These are phyloP conservation scores for Paraplagusia blochii DNA, from an alignment of 2,113 vertebrate genomes.

Conservation along the genomic window DNA sequence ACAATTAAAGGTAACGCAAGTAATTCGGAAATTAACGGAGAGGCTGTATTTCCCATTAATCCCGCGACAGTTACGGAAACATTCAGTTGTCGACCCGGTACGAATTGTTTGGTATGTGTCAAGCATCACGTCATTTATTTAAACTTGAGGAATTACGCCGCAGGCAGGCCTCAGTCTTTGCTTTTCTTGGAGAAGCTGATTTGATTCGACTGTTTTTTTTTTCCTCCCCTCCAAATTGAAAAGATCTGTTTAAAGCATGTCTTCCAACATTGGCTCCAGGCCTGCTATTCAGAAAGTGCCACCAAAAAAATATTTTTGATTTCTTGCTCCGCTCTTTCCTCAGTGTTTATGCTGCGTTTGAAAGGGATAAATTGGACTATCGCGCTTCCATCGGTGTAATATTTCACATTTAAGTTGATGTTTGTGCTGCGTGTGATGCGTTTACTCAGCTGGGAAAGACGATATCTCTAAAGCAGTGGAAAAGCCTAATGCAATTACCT, in stretches of 20 bases:
- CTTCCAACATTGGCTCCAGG: slow-evolving; percentile 34
- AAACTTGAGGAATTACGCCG: slow-evolving; percentile 38
- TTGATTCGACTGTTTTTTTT: slow-evolving; percentile 41
- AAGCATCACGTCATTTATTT: slow-evolving; percentile 30
- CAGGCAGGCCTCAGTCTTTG: slow-evolving; percentile 14
- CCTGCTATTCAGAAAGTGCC: slow-evolving; percentile 6
- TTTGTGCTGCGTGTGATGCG: slow-evolving; percentile 64
- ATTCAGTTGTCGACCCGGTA: slow-evolving; percentile 35
- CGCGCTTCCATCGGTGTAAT: slow-evolving; percentile 63
- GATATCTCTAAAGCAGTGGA: slow-evolving; percentile 55
- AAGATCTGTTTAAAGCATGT: slow-evolving; percentile 38
- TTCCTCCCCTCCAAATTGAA: slow-evolving; percentile 27
- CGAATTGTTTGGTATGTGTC: slow-evolving; percentile 44
- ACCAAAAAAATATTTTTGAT: slow-evolving; percentile 39
- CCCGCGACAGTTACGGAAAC: slow-evolving; percentile 51
- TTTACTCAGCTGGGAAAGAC: slow-evolving; percentile 73
- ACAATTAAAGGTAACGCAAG: slow-evolving; percentile 66
- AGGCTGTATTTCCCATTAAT: slow-evolving; percentile 52
- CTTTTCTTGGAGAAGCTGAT: slow-evolving; percentile 37
- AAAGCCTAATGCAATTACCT: slow-evolving; percentile 70
- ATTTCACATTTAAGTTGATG: slow-evolving; percentile 68
- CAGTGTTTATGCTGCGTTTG: slow-evolving; percentile 52
- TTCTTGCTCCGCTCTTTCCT: slow-evolving; percentile 34
- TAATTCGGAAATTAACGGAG: slow-evolving; percentile 57
- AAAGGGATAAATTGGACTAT: slow-evolving; percentile 51